Percentiles rank a stretch among this genome's conserved stretches.
These are phyloP conservation scores for Hirtodrosophila alboralis DNA, from an alignment of 2,888 invertebrate species.

Conservation along the genomic window DNA sequence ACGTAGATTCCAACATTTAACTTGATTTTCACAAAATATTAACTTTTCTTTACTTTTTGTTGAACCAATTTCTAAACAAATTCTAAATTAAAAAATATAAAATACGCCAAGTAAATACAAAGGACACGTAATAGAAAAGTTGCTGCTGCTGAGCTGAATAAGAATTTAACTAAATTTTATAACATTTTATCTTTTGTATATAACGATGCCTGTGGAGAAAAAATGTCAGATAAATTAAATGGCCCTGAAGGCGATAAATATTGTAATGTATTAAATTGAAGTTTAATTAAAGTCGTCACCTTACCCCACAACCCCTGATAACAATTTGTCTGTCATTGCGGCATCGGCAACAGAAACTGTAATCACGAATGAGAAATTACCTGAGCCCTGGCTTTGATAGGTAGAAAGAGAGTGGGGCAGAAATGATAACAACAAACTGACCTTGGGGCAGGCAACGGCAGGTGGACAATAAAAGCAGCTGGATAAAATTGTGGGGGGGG, in stretches of 20 bases:
- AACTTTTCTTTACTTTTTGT: no score
- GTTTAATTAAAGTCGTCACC: constrained; percentile 63
- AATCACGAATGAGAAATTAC: constrained; percentile 73
- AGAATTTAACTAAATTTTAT: no score
- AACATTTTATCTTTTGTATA: no score
- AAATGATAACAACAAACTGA: constrained; percentile 41
- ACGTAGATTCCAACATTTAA: no score
- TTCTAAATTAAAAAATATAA: no score
- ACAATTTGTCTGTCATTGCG: constrained; percentile 55
- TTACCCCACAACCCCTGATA: constrained; percentile 15
- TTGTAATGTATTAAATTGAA: constrained; percentile 68
- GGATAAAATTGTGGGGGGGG: not conserved
- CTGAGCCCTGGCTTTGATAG: constrained; percentile 33
- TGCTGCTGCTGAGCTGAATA: no score
- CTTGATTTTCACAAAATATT: no score
- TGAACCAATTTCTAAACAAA: no score
- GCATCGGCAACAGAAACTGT: constrained; percentile 45
- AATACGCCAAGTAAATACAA: no score
- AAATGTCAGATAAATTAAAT: constrained; percentile 46
- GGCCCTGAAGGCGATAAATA: constrained; percentile 65
- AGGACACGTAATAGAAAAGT: no score
- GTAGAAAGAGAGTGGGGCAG: constrained; percentile 7
- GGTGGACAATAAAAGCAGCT: constrained; percentile 27
- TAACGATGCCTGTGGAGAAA: not conserved
- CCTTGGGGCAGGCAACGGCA: constrained; percentile 38